These are phyloP conservation scores for Netelia fuscicornis DNA, from an alignment of 2,888 invertebrate genomes.

Conservation along the genomic window DNA sequence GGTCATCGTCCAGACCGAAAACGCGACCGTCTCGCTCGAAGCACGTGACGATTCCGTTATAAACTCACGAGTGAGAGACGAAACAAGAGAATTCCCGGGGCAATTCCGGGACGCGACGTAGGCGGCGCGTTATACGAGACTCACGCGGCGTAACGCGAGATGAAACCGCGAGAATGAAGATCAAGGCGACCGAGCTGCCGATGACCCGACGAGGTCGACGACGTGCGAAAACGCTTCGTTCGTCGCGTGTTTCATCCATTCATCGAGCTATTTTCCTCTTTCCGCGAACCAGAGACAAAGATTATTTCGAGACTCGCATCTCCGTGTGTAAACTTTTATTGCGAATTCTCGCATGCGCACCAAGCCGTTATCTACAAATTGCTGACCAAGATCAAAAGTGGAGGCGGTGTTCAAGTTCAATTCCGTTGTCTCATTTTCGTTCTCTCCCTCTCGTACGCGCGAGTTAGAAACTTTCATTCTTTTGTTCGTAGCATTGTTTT, in stretches of 20 bases:
- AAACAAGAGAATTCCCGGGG: background rate
- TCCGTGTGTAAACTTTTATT: background rate
- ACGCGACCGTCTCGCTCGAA: background rate
- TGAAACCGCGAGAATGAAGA: conserved; percentile 51
- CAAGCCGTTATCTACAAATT: conserved; percentile 38
- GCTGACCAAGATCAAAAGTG: conserved; percentile 42
- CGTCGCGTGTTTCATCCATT: conserved; percentile 32
- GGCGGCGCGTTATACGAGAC: background rate
- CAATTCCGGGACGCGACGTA: background rate
- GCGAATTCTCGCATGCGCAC: conserved; percentile 22
- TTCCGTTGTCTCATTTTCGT: conserved; percentile 24
- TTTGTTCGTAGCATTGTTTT: conserved; percentile 25
- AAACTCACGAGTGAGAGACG: background rate
- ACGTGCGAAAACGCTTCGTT: conserved; percentile 51
- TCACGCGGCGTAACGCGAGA: conserved; percentile 13
- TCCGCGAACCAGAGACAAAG: background rate
- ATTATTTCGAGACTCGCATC: conserved; percentile 27
- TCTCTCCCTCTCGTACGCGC: background rate
- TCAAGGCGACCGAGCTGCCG: conserved; percentile 44
- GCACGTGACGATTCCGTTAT: no score
- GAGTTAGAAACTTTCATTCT: conserved; percentile 25
- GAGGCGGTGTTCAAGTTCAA: conserved; percentile 27
- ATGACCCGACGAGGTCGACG: conserved; percentile 40
- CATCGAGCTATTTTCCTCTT: conserved; percentile 10
- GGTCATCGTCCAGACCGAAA: background rate